These are phyloP conservation scores for Drosophila mimica DNA, from an alignment of 2,888 invertebrate genomes.

Conservation along the genomic window DNA sequence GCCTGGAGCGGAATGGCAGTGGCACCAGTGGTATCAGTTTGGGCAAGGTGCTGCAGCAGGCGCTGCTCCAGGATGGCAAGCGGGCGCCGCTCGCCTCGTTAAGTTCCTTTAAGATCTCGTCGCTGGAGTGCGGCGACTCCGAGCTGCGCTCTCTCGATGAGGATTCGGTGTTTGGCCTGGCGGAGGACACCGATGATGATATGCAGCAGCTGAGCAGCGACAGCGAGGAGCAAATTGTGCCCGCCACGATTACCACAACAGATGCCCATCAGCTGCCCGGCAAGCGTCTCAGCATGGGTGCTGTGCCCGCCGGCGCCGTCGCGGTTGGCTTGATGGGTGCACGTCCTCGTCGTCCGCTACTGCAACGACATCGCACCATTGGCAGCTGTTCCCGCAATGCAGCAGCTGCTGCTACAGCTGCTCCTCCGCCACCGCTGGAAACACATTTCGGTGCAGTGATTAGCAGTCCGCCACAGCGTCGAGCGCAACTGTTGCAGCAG, in stretches of 20 bases:
- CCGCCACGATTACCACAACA: conserved; percentile 7
- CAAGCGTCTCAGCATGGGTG: conserved; percentile 75
- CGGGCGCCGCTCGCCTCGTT: conserved; percentile 92
- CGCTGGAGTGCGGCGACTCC: conserved; percentile 88
- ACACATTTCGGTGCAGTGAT: conserved; percentile 82
- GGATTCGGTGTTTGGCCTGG: conserved; percentile 91
- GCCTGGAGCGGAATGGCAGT: conserved; percentile 71
- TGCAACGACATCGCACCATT: conserved; percentile 83
- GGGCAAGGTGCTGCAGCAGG: conserved; percentile 84
- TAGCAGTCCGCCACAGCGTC: conserved; percentile 76
- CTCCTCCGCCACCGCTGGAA: conserved; percentile 75
- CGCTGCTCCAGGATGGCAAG: conserved; percentile 50
- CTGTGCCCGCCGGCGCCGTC: conserved; percentile 18
- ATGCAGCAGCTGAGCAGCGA: conserved; percentile 94
- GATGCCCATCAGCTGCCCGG: conserved; percentile 42
- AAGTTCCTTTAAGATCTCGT: conserved; percentile 91
- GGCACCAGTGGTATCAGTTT: conserved; percentile 73
- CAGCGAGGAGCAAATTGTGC: conserved; percentile 87
- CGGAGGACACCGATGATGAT: conserved; percentile 92
- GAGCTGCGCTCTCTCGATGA: conserved; percentile 91
- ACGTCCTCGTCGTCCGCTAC: conserved; percentile 73
- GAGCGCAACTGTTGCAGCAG: conserved; percentile 82
- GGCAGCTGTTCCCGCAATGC: conserved; percentile 80
- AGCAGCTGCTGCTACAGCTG: conserved; percentile 50
- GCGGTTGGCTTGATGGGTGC: conserved; percentile 31